A percentile compares a stretch with the other conserved stretches of the same genome.
Conservation (phyloP, 1,140 invertebrate species). For the Camponotus pennsylvanicus region DNA sequence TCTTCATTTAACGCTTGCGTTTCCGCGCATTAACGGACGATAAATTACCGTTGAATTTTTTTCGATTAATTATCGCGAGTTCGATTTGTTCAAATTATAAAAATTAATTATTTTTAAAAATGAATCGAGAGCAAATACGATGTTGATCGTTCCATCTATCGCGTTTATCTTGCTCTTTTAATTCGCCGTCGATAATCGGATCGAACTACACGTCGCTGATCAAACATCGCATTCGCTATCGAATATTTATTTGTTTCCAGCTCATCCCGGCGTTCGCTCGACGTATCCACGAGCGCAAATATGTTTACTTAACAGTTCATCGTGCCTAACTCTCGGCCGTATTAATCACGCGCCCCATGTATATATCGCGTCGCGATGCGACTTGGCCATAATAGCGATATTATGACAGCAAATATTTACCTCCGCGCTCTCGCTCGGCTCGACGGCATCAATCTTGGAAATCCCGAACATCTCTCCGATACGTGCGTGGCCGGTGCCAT, state of each 20-base stretch:
- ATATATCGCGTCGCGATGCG: slow-evolving; percentile 15
- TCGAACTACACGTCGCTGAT: not conserved
- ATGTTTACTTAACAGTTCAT: slow-evolving; percentile 53
- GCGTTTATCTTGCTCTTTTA: too few relatives aligned
- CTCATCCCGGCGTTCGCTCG: not conserved
- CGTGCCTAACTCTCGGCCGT: slow-evolving; percentile 20
- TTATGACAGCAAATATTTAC: slow-evolving; percentile 61
- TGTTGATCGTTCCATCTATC: not conserved
- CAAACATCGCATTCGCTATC: too few relatives aligned
- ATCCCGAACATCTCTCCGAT: slow-evolving; percentile 49
- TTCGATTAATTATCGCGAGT: slow-evolving; percentile 14
- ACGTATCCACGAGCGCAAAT: slow-evolving; percentile 24
- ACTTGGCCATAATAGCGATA: slow-evolving; percentile 52
- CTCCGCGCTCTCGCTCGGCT: slow-evolving; percentile 30
- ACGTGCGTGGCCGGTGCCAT: slow-evolving; percentile 9
- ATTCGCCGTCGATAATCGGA: not conserved
- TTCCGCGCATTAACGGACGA: slow-evolving; percentile 18
- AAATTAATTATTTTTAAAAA: not conserved
- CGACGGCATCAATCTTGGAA: slow-evolving; percentile 55
- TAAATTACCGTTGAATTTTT: slow-evolving; percentile 49
- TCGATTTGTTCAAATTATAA: not conserved
- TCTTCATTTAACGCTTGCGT: slow-evolving; percentile 28
- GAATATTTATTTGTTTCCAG: slow-evolving; percentile 29
- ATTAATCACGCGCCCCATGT: slow-evolving; percentile 48
- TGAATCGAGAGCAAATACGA: not conserved